A percentile compares a stretch with the other conserved stretches of the same genome.
These are phyloP conservation scores for Fabriciana adippe DNA, from an alignment of 2,888 invertebrate genomes.

Conservation along the genomic window DNA sequence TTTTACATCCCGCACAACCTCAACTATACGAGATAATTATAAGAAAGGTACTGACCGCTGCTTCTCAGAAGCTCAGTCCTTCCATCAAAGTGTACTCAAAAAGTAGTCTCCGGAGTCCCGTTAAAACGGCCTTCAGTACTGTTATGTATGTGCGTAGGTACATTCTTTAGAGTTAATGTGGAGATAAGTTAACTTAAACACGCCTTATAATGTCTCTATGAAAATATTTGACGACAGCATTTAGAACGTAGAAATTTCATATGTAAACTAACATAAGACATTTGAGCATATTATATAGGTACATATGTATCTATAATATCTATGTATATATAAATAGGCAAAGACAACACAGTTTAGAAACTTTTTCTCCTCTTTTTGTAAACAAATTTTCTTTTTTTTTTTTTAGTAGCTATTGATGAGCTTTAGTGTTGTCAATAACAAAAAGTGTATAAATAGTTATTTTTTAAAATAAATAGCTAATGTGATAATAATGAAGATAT, in stretches of 20 bases:
- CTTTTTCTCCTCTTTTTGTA: too few species aligned
- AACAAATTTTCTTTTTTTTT: too few species aligned
- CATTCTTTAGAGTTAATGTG: slow-evolving; percentile 27
- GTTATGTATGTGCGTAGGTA: slow-evolving; percentile 32
- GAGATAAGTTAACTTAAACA: slow-evolving; percentile 13
- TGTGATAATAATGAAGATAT: too few species aligned
- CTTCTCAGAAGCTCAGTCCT: slow-evolving; percentile 46
- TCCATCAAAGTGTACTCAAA: slow-evolving; percentile 42
- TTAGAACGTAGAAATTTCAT: neutral
- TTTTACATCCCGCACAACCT: slow-evolving; percentile 31
- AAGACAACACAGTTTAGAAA: too few species aligned
- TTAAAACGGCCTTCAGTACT: slow-evolving; percentile 45
- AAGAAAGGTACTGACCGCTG: slow-evolving; percentile 45
- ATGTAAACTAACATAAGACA: too few species aligned
- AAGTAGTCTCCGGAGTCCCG: slow-evolving; percentile 44
- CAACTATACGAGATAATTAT: slow-evolving; percentile 40
- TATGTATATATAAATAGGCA: too few species aligned
- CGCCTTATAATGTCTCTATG: neutral
- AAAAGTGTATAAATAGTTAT: too few species aligned
- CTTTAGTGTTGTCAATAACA: too few species aligned
- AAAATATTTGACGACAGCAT: neutral
- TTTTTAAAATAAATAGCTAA: too few species aligned
- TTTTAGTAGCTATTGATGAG: too few species aligned
- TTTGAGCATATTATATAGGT: too few species aligned
- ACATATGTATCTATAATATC: too few species aligned